Percentiles rank a stretch among this genome's conserved stretches.
Evolutionary conservation across 2,797 vertebrate genomes (phyloP).

Genomic region (Diplodus puntazzo): DNA sequence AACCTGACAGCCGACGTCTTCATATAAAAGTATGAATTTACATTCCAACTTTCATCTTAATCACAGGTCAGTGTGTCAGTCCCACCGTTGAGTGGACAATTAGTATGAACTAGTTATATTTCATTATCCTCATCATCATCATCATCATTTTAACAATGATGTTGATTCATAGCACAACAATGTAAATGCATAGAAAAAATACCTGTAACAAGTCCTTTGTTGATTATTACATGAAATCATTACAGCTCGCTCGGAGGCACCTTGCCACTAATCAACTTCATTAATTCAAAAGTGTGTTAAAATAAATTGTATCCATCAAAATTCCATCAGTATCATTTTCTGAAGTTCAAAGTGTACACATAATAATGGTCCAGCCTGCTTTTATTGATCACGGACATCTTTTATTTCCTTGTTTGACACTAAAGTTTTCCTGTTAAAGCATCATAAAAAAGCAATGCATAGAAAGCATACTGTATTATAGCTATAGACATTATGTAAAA

Average conservation of each 20-base stretch:
- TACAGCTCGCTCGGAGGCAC: neutral
- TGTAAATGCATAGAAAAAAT: neutral
- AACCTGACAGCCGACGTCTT: constrained; percentile 99
- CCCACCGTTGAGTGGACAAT: constrained; percentile 85
- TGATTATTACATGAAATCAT: neutral
- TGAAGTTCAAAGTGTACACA: too few species aligned
- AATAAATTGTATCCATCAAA: neutral
- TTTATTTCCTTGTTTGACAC: neutral
- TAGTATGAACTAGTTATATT: too few species aligned
- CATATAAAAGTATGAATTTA: constrained; percentile 99
- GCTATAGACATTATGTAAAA: neutral
- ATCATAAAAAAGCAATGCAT: neutral
- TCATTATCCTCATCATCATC: neutral
- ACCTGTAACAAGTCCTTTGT: neutral
- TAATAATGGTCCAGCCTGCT: neutral
- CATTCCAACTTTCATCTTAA: constrained; percentile 99
- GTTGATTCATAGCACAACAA: too few species aligned
- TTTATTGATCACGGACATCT: neutral
- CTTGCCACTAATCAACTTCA: neutral
- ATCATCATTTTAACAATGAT: neutral
- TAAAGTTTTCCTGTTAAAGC: neutral
- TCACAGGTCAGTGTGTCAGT: constrained; percentile 97
- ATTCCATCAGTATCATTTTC: neutral
- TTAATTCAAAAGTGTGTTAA: neutral
- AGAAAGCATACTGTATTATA: neutral